Evolutionary conservation across 2,888 invertebrate genomes (phyloP).

Genomic region (Tineola bisselliella): DNA sequence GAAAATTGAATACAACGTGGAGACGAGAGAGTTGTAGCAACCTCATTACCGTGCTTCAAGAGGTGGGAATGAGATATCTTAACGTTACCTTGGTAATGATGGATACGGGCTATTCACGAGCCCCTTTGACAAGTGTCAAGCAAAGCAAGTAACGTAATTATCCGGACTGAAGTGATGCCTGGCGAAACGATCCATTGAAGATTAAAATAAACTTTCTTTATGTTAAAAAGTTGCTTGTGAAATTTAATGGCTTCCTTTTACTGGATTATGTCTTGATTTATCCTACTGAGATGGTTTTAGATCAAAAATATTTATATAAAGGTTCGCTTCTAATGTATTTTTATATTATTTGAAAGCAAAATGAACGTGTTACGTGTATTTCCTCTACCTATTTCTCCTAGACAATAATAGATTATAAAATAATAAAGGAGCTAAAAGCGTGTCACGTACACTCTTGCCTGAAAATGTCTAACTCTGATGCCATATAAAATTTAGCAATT

Average conservation of each 20-base stretch:
- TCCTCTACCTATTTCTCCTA: too few relatives aligned
- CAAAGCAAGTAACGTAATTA: slow-evolving; percentile 6
- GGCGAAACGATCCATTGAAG: not conserved
- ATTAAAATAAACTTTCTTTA: not conserved
- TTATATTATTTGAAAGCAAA: too few relatives aligned
- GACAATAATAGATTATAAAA: too few relatives aligned
- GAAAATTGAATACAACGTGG: slow-evolving; percentile 9
- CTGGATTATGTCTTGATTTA: not conserved
- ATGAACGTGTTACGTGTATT: too few relatives aligned
- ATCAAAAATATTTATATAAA: too few relatives aligned
- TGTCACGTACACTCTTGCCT: not conserved
- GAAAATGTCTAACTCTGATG: not conserved
- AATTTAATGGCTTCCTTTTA: not conserved
- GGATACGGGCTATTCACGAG: not conserved
- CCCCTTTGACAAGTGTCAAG: slow-evolving; percentile 2
- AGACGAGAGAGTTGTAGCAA: slow-evolving; percentile 2
- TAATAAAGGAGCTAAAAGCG: not conserved
- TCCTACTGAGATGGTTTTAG: not conserved
- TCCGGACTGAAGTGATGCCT: not conserved
- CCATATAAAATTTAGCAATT: not conserved
- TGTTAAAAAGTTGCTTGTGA: not conserved
- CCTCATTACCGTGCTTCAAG: slow-evolving; percentile 2
- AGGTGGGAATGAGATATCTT: slow-evolving; percentile 7
- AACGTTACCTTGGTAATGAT: not conserved
- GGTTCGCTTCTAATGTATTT: too few relatives aligned